phyloP scores from a whole-genome alignment of 2,113 vertebrate genomes.

The Alligator mississippiensis region DNA sequence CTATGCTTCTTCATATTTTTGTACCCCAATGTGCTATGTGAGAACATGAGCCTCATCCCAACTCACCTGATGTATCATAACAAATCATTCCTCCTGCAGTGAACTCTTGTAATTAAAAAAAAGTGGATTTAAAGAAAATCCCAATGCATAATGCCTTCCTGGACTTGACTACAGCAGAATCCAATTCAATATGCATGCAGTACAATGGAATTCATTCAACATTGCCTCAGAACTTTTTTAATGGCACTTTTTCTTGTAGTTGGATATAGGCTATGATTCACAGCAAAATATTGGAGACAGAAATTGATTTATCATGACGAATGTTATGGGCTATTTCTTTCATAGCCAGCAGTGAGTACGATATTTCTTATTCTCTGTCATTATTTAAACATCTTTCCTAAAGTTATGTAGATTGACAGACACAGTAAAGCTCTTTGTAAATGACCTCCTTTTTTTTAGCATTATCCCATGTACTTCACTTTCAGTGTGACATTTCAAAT shows the following conservation, averaged over 20 bases:
- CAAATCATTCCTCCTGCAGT: neutral
- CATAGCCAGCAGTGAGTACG: neutral
- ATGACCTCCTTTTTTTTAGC: neutral
- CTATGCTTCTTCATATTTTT: neutral
- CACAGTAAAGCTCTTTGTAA: neutral
- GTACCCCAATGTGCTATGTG: neutral
- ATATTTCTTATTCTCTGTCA: neutral
- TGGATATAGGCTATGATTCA: neutral
- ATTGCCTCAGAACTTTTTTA: neutral
- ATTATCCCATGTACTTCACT: neutral
- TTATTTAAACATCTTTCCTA: neutral
- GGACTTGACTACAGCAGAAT: neutral
- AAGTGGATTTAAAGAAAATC: neutral
- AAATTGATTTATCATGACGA: neutral
- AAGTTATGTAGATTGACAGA: neutral
- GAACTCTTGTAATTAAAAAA: neutral
- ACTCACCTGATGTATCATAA: neutral
- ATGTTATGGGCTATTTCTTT: neutral
- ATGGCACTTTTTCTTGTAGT: neutral
- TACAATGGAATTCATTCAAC: neutral
- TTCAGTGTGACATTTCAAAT: constrained; percentile 1
- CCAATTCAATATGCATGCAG: neutral
- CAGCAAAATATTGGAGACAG: neutral
- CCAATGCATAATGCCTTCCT: neutral
- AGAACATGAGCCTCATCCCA: neutral